Percentiles rank a stretch among this genome's conserved stretches.
These are phyloP conservation scores for Sus scrofa DNA, from an alignment of 2,113 vertebrate species.

Conservation along the genomic window DNA sequence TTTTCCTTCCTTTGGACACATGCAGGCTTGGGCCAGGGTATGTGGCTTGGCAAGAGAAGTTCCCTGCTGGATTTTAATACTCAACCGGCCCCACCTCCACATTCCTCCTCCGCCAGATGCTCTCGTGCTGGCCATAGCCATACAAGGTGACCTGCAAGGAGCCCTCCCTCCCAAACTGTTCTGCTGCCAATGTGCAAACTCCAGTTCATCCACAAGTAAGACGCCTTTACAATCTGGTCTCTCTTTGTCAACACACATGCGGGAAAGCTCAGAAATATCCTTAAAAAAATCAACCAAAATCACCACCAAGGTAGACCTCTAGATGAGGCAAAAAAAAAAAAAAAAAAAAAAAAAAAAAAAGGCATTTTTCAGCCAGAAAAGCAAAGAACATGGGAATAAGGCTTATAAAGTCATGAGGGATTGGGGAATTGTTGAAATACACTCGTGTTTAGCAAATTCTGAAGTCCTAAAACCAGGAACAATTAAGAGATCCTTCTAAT, in stretches of 20 bases:
- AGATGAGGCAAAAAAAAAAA: neutral
- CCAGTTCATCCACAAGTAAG: neutral
- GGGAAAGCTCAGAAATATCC: neutral
- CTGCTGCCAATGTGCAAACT: neutral
- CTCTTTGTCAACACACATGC: neutral
- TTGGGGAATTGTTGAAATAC: neutral
- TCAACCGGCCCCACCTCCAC: neutral
- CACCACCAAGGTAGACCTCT: neutral
- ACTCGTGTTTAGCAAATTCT: neutral
- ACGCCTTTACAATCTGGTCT: neutral
- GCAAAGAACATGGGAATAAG: neutral
- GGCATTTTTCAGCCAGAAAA: neutral
- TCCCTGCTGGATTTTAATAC: neutral
- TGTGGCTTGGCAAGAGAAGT: neutral
- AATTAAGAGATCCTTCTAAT: neutral
- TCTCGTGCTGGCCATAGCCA: neutral
- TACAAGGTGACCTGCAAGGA: neutral
- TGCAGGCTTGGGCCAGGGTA: neutral
- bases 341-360: slow-evolving; percentile 4
- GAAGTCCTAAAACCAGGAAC: neutral
- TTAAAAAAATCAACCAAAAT: neutral
- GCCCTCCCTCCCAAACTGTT: neutral
- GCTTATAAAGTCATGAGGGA: neutral
- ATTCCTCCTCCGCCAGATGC: neutral
- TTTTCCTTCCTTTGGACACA: neutral